These are phyloP conservation scores for Tonatia bakeri DNA, from an alignment of 2,113 vertebrate species.

Conservation along the genomic window DNA sequence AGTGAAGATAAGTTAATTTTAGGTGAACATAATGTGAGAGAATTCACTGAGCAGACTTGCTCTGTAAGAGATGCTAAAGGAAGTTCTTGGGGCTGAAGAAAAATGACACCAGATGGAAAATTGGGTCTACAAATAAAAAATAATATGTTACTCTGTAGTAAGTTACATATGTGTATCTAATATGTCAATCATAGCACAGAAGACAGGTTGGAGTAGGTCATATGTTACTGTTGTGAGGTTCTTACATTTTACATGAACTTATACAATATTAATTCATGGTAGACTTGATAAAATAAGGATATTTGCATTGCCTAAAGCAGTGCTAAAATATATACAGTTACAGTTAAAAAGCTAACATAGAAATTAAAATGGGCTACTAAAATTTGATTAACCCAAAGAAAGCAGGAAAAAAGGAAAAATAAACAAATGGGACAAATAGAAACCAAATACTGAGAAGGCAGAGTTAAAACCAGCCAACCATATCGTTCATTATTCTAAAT, in stretches of 20 bases:
- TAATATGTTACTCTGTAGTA: background rate
- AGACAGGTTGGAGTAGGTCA: background rate
- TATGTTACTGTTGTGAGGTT: background rate
- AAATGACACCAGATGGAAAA: background rate
- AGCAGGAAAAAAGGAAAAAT: background rate
- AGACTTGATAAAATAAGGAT: background rate
- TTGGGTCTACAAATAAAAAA: background rate
- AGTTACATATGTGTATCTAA: background rate
- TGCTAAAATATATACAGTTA: background rate
- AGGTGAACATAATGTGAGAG: background rate
- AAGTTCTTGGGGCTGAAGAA: background rate
- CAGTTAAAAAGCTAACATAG: background rate
- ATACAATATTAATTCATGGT: background rate
- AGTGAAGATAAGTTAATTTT: conserved; percentile 18
- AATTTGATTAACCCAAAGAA: background rate
- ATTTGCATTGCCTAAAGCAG: background rate
- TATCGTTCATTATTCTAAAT: background rate
- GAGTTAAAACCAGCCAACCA: background rate
- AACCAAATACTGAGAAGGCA: background rate
- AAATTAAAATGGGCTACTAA: background rate
- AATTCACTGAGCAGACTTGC: background rate
- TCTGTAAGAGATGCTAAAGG: background rate
- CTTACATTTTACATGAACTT: background rate
- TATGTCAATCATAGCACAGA: background rate
- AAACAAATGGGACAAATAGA: background rate